Conservation (phyloP, 2,797 vertebrate species). For the Vireo griseus region DNA sequence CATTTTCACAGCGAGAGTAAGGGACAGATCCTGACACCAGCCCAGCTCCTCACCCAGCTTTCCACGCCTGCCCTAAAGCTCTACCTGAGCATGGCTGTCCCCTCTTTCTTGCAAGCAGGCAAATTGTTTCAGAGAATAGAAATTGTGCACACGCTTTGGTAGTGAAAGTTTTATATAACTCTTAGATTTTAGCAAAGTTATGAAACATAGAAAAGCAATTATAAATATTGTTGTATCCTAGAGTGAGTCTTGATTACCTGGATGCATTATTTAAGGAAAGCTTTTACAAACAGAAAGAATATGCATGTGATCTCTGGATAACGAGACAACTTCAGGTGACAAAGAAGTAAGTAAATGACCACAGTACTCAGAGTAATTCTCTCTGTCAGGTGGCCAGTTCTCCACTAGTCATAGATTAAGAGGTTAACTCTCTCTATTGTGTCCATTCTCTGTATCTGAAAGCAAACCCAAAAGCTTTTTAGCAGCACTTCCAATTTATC, state of each 20-base stretch:
- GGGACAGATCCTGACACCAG: not conserved
- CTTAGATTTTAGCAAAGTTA: not conserved
- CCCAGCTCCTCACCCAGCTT: not conserved
- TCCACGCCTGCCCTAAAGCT: not conserved
- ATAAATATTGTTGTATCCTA: not conserved
- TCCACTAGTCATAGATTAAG: not conserved
- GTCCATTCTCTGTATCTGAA: not conserved
- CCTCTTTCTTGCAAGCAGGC: not conserved
- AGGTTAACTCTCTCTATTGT: not conserved
- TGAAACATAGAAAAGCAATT: not conserved
- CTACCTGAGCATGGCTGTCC: not conserved
- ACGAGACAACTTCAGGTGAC: not conserved
- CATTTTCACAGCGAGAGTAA: not conserved
- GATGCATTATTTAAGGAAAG: not conserved
- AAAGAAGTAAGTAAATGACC: not conserved
- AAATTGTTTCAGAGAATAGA: not conserved
- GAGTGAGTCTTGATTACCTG: not conserved
- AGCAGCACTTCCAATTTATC: not conserved
- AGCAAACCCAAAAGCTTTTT: not conserved
- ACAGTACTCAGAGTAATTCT: not conserved
- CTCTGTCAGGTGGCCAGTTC: not conserved
- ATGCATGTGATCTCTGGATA: not conserved
- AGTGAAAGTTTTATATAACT: not conserved
- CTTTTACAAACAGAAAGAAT: not conserved
- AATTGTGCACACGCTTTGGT: not conserved